phyloP scores from a whole-genome alignment of 2,113 vertebrate genomes.

The Lepidothrix coronata region DNA sequence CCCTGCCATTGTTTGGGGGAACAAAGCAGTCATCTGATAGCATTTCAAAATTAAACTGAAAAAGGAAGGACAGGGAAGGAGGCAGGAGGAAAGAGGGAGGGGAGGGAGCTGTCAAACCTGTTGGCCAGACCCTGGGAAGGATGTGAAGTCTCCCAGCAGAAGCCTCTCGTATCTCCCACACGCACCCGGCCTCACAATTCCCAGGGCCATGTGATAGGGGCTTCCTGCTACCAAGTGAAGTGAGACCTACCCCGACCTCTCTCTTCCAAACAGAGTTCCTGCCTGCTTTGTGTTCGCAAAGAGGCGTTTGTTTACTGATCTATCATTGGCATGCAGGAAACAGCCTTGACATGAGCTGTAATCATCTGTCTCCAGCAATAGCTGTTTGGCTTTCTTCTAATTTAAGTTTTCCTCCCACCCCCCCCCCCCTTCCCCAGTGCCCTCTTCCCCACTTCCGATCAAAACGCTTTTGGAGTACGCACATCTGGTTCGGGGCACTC shows the following conservation, averaged over 20 bases:
- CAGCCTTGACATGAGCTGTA: constrained; percentile 71
- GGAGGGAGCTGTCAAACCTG: constrained; percentile 18
- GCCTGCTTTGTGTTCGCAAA: constrained; percentile 58
- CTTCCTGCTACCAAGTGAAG: constrained; percentile 59
- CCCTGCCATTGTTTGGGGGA: constrained; percentile 19
- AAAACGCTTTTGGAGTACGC: background rate
- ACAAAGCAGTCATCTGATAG: constrained; percentile 42
- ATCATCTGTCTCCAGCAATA: constrained; percentile 67
- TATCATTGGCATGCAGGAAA: constrained; percentile 72
- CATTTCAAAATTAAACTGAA: background rate
- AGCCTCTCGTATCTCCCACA: constrained; percentile 24
- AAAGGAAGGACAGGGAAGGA: constrained; percentile 37
- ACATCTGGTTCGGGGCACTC: constrained; percentile 2
- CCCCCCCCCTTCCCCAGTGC: background rate
- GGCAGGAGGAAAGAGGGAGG: background rate
- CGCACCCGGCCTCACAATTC: constrained; percentile 33
- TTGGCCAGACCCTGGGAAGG: constrained; percentile 27
- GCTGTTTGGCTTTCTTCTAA: constrained; percentile 64
- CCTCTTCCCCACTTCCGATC: constrained; percentile 32
- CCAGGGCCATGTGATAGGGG: constrained; percentile 64
- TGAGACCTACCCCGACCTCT: constrained; percentile 60
- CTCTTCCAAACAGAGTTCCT: constrained; percentile 62
- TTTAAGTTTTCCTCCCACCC: constrained; percentile 41
- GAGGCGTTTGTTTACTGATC: constrained; percentile 74
- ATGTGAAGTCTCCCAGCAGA: constrained; percentile 45